These are phyloP conservation scores for Julus scanicus DNA, from an alignment of 2,888 invertebrate genomes.

Conservation along the genomic window DNA sequence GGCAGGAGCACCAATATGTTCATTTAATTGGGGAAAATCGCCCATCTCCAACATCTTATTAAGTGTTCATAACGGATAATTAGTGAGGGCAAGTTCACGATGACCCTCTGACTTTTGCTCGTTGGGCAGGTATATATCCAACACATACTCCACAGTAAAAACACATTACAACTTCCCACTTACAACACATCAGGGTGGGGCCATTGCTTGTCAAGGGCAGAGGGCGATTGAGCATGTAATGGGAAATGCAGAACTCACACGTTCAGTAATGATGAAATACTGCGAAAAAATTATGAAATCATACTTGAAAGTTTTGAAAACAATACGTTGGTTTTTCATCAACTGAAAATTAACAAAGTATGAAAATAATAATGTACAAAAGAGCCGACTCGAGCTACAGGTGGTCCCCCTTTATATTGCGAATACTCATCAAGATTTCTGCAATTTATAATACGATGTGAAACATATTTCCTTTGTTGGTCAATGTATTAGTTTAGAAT, in stretches of 20 bases:
- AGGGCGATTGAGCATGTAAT: background rate
- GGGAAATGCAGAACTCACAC: background rate
- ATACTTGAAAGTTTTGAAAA: too few relatives aligned
- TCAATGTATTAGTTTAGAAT: too few relatives aligned
- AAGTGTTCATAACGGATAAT: conserved; percentile 11
- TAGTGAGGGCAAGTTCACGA: background rate
- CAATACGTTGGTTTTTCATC: too few relatives aligned
- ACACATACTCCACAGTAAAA: background rate
- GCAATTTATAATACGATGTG: too few relatives aligned
- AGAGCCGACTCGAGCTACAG: too few relatives aligned
- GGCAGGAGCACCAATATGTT: background rate
- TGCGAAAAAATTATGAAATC: background rate
- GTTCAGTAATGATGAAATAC: background rate
- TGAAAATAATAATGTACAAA: too few relatives aligned
- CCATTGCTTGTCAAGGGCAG: background rate
- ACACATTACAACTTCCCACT: background rate
- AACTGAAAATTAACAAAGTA: too few relatives aligned
- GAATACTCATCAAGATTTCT: too few relatives aligned
- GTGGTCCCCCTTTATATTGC: too few relatives aligned
- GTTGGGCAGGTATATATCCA: background rate
- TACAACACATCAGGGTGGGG: background rate
- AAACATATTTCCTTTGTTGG: too few relatives aligned
- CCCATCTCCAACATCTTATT: conserved; percentile 10
- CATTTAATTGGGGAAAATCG: background rate
- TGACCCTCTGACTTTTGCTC: background rate